phyloP scores from a whole-genome alignment of 1,140 invertebrate genomes.

The Lysiphlebus fabarum region DNA sequence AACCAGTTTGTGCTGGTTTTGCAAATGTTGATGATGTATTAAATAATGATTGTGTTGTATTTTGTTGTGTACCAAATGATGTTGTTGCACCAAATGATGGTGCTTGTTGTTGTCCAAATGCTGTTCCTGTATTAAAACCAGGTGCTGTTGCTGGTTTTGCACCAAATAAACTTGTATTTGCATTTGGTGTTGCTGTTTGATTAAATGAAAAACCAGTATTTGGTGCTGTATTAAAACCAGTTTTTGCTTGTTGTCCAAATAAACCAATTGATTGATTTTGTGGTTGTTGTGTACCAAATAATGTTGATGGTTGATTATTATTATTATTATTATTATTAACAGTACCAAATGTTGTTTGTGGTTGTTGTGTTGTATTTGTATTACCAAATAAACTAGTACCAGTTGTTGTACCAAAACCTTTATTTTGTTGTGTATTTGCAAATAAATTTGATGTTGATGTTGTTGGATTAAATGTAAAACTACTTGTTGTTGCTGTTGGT shows the following conservation, averaged over 20 bases:
- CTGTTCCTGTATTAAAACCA: slow-evolving; percentile 57
- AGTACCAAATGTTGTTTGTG: slow-evolving; percentile 50
- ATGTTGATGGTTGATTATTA: slow-evolving; percentile 38
- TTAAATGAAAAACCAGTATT: slow-evolving; percentile 54
- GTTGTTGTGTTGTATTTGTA: slow-evolving; percentile 38
- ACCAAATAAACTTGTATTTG: slow-evolving; percentile 49
- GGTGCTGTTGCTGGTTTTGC: slow-evolving; percentile 49
- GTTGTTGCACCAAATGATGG: slow-evolving; percentile 53
- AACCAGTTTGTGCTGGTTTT: slow-evolving; percentile 50
- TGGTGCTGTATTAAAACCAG: slow-evolving; percentile 50
- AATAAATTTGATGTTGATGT: slow-evolving; percentile 51
- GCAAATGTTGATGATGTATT: slow-evolving; percentile 51
- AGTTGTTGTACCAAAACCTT: slow-evolving; percentile 52
- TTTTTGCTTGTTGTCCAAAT: slow-evolving; percentile 52
- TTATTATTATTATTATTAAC: slow-evolving; percentile 46
- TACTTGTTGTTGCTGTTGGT: slow-evolving; percentile 55
- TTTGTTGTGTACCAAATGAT: slow-evolving; percentile 49
- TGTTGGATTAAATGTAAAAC: slow-evolving; percentile 57
- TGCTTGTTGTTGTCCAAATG: slow-evolving; percentile 52
- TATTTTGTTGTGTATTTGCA: slow-evolving; percentile 44
- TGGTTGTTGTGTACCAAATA: slow-evolving; percentile 46
- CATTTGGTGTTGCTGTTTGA: slow-evolving; percentile 44
- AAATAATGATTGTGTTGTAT: slow-evolving; percentile 53
- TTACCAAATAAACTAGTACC: slow-evolving; percentile 46
- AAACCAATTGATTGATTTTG: slow-evolving; percentile 54